Evolutionary conservation across 2,113 vertebrate species (phyloP), one percentile per base, ranked within the genome.

Genomic region (Melanocharis versteri): DNA sequence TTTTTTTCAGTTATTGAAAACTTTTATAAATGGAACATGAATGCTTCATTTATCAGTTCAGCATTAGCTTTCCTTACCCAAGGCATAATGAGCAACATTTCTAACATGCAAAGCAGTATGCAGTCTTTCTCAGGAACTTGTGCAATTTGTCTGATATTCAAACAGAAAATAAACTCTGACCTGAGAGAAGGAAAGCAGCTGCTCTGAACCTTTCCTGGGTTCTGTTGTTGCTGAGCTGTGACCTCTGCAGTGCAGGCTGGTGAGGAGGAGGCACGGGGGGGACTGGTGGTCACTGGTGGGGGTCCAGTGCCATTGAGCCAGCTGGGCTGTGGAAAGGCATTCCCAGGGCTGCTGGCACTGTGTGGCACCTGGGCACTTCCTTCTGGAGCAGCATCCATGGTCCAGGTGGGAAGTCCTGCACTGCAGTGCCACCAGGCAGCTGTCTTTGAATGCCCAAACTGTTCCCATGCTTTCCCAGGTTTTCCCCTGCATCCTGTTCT

Each of bases 261-360:
- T 0, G 1, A 66, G 50, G 24, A 57, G 42, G n/a, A n/a, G 60
- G 9, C 1, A 3, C 15, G 9, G 37, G n/a, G 79, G 24, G 35
- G 5, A 35, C 3, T 40, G 51, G 6, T 30, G 37, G 13, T 37
- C 47, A 10, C 50, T 56, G 23, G 3, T 24, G 70, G 31, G 35
- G 65, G 2, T 19, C 28, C 51, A 27, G 0, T 78, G 50, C 28
- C 33, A 2, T 7, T 62, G 50, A 62, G 80, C 11, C 42, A 44
- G 23, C 47, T 71, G n/a, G 51, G n/a, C 70, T 62, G 4, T 28
- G 14, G 5, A 12, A 44, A 33, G 45, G 23, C 37, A 12, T 66
- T 61, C 53, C 39, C 24, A 13, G 68, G 66, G 56, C 40, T 89
- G 84, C 60, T 60, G 51, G 60, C 31, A 23, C 37, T 50, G 19